phyloP scores from a whole-genome alignment of 2,888 invertebrate species.

The Sarcophaga subvicina region DNA sequence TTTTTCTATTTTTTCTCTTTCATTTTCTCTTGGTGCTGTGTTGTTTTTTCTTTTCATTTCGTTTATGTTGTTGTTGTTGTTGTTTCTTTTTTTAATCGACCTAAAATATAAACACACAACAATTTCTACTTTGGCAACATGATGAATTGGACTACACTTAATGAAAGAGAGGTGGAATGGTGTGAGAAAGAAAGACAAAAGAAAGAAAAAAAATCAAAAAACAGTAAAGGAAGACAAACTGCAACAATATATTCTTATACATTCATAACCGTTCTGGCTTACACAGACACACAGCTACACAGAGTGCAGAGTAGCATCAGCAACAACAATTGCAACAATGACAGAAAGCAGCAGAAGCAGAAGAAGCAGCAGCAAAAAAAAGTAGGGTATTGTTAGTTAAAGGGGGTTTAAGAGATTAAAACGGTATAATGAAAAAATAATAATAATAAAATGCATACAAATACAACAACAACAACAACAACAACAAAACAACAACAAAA shows the following conservation, averaged over 20 bases:
- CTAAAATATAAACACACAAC: constrained; percentile 68
- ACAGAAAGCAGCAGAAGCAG: background rate
- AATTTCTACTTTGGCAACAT: constrained; percentile 67
- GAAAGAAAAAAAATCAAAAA: background rate
- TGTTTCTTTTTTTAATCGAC: constrained; percentile 68
- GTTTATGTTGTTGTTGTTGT: background rate
- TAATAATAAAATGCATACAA: constrained; percentile 43
- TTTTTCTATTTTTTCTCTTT: constrained; percentile 1
- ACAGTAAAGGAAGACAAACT: constrained; percentile 57
- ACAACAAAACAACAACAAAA: background rate
- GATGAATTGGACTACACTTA: constrained; percentile 68
- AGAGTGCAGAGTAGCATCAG: background rate
- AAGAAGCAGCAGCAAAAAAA: constrained; percentile 27
- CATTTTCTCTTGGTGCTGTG: constrained; percentile 31
- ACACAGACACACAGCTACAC: background rate
- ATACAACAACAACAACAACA: background rate
- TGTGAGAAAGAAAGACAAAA: constrained; percentile 4
- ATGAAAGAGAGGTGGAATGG: constrained; percentile 42
- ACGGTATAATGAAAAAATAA: constrained; percentile 65
- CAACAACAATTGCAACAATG: background rate
- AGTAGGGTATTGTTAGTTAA: constrained; percentile 69
- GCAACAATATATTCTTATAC: constrained; percentile 51
- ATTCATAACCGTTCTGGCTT: background rate
- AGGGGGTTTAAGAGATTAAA: constrained; percentile 69
- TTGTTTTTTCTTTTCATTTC: constrained; percentile 30